Base-by-base conservation (phyloP, 2,113 vertebrate species). In the Lepisosteus oculatus region DNA sequence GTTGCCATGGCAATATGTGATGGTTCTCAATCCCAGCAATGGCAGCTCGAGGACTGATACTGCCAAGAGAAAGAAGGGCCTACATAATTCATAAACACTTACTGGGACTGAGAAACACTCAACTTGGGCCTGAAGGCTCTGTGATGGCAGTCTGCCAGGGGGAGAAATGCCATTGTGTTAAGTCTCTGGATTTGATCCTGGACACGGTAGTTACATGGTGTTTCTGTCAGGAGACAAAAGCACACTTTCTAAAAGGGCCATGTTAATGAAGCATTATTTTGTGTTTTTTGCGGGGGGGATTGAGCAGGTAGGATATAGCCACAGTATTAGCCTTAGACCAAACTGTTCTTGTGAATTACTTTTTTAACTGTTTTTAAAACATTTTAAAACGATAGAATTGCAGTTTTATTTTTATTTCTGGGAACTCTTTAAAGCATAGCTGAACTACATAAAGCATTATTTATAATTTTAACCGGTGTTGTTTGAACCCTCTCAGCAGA, bases 1-100 rank as follows among this genome's bases (percentile, higher is more conserved):
- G 93, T 99, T 41, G 81, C 91, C 68, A 93, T 98, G 97, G 95
- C 94, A 1, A 99, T 99, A 80, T 99, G 97, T 0, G 93, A 98
- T 0, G 89, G 92, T 15, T 94, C 95, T 0, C 74, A 87, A 65
- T 79, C 79, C 0, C 97, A 99, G 78, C 95, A 95, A 79, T 98
- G 97, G 97, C 93, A 86, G 63, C 78, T 99, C 54, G 93, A 95
- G 75, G 87, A 79, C 70, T 94, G 87, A 93, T 29, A 0, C 14
- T 67, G 79, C 12, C 0, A 15, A 51, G 44, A 29, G 47, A 13
- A 9, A 15, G 15, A 41, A 41, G 54, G 62, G 64, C 57, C 66
- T 45, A 47, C 69, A 59, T 66, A 41, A 67, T 54, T 68, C 15
- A 67, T 73, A 56, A 55, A 54, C 55, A 2, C 64, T 51, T 43